These are phyloP conservation scores for Hydrotaea diabolus DNA, from an alignment of 2,888 invertebrate species.

Conservation along the genomic window DNA sequence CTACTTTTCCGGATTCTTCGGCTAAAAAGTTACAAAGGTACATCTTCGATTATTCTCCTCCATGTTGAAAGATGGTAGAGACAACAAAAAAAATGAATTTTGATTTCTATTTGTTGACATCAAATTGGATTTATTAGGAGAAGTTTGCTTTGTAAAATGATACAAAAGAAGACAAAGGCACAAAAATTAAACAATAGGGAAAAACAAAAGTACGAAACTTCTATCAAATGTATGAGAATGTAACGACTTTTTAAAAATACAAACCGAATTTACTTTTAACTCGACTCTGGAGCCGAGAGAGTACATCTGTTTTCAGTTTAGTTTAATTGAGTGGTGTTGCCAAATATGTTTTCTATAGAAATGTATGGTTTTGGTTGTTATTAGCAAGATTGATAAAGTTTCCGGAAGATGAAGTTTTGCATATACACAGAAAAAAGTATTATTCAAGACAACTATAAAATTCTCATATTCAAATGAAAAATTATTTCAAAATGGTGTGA, in stretches of 20 bases:
- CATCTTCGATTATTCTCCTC: neutral
- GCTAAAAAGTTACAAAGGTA: neutral
- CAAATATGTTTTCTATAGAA: neutral
- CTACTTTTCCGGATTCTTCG: neutral
- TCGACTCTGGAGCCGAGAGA: neutral
- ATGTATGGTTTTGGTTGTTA: too few relatives aligned
- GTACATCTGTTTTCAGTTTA: neutral
- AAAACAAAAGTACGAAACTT: neutral
- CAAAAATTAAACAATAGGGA: neutral
- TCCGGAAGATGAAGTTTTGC: too few relatives aligned
- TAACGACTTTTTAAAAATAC: neutral
- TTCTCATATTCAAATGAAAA: too few relatives aligned
- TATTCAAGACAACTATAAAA: too few relatives aligned
- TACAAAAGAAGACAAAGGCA: neutral
- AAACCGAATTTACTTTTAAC: neutral
- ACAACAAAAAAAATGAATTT: neutral
- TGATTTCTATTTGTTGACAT: constrained; percentile 17
- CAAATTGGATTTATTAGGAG: constrained; percentile 39
- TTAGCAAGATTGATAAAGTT: neutral
- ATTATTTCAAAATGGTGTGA: too few relatives aligned
- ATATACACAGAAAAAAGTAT: too few relatives aligned
- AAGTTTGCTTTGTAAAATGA: constrained; percentile 12
- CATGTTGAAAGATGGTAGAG: neutral
- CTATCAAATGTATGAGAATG: neutral
- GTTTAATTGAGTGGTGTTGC: neutral